phyloP scores from a whole-genome alignment of 2,888 invertebrate species.

The Pseudanteris insignis region DNA sequence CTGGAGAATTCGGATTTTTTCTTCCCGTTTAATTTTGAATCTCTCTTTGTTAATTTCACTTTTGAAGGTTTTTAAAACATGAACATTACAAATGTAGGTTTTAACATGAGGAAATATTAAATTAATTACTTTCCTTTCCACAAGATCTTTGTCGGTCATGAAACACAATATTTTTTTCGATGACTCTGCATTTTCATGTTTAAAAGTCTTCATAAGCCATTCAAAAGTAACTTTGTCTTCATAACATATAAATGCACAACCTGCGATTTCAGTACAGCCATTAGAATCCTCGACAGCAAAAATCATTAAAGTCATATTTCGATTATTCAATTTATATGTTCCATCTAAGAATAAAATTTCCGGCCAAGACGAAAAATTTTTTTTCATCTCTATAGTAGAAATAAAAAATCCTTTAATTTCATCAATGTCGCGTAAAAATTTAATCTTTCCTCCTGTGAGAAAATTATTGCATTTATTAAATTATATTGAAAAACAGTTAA shows the following conservation, averaged over 20 bases:
- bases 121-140: background rate
- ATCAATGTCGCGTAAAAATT: background rate
- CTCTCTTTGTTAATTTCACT: background rate
- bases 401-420: background rate
- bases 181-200: background rate
- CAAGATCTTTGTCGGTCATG: background rate
- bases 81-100: background rate
- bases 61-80: background rate
- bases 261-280: background rate
- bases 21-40: background rate
- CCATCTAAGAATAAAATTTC: background rate
- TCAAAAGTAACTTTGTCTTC: background rate
- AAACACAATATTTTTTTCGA: background rate
- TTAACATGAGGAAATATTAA: conserved; percentile 1
- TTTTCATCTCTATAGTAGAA: background rate
- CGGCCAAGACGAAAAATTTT: background rate
- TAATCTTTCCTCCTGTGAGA: background rate
- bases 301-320: background rate
- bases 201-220: background rate
- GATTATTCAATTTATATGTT: background rate
- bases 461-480: no score
- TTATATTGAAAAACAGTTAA: no score
- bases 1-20: background rate
- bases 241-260: background rate
- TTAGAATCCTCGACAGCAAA: background rate